Conservation (phyloP, 2,888 invertebrate species). For the Hirtodrosophila cameraria region DNA sequence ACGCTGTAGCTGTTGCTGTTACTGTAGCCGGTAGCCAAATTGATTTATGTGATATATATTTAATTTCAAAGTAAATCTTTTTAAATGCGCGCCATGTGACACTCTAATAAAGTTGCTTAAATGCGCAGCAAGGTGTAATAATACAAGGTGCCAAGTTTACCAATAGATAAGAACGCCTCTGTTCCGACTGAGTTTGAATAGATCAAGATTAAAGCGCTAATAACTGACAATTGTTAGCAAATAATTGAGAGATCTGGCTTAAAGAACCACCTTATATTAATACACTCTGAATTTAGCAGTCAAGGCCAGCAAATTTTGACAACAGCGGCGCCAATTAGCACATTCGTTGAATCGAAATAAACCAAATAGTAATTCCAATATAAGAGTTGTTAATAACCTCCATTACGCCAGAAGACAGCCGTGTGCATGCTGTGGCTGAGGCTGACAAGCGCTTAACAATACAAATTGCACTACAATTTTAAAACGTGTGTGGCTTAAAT, state of each 20-base stretch:
- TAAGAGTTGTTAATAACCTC: conserved; percentile 72
- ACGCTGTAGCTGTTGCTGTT: background rate
- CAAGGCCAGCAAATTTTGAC: conserved; percentile 20
- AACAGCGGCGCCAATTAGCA: conserved; percentile 41
- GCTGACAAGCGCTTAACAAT: conserved; percentile 12
- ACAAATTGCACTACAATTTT: conserved; percentile 30
- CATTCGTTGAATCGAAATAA: conserved; percentile 14
- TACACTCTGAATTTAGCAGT: background rate
- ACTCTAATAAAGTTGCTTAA: conserved; percentile 19
- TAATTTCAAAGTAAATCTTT: conserved; percentile 64
- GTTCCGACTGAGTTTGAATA: no score
- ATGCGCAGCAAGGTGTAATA: conserved; percentile 25
- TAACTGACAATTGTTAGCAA: no score
- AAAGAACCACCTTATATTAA: no score
- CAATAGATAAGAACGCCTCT: no score
- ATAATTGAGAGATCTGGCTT: no score
- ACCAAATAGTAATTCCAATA: conserved; percentile 15
- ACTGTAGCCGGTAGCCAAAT: conserved; percentile 31
- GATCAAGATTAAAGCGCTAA: no score
- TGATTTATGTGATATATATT: conserved; percentile 66
- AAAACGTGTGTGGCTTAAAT: conserved; percentile 24
- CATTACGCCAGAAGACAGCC: conserved; percentile 84
- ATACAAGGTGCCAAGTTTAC: no score
- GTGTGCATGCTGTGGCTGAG: conserved; percentile 80
- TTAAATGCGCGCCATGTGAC: conserved; percentile 60